These are phyloP conservation scores for Barnardius zonarius DNA, from an alignment of 2,113 vertebrate species.

Conservation along the genomic window DNA sequence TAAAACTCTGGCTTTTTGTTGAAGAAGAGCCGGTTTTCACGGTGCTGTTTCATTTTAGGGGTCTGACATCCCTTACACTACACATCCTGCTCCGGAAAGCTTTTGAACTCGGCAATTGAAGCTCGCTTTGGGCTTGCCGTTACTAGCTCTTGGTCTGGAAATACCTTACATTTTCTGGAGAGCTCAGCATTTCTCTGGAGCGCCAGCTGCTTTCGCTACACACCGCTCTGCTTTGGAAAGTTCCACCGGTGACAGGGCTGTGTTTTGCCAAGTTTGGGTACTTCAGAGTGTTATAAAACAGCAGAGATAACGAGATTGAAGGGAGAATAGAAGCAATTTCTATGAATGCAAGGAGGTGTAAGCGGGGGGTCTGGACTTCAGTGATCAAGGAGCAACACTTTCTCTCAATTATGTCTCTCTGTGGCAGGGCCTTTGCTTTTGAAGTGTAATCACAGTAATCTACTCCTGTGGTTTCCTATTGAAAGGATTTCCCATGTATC, in stretches of 20 bases:
- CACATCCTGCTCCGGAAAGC: not conserved
- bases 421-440: slow-evolving; percentile 75
- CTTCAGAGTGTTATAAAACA: not conserved
- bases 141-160: not conserved
- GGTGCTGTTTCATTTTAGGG: not conserved
- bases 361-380: slow-evolving; percentile 68
- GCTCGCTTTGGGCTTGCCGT: not conserved
- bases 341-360: slow-evolving; percentile 62
- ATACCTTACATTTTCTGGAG: not conserved
- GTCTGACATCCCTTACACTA: not conserved
- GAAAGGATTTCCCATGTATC: slow-evolving; percentile 76
- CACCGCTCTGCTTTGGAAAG: not conserved
- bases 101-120: not conserved
- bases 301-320: not conserved
- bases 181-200: not conserved
- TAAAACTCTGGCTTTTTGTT: fast-evolving
- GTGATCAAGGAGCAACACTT: slow-evolving; percentile 71
- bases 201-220: fast-evolving
- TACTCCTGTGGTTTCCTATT: slow-evolving; percentile 77
- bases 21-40: not conserved
- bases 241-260: not conserved
- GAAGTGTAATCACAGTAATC: slow-evolving; percentile 81
- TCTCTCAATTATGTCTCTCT: slow-evolving; percentile 75
- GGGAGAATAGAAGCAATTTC: slow-evolving; percentile 57
- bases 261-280: not conserved